Evolutionary conservation across 2,113 vertebrate genomes (phyloP).

Genomic region (Arothron firmamentum): DNA sequence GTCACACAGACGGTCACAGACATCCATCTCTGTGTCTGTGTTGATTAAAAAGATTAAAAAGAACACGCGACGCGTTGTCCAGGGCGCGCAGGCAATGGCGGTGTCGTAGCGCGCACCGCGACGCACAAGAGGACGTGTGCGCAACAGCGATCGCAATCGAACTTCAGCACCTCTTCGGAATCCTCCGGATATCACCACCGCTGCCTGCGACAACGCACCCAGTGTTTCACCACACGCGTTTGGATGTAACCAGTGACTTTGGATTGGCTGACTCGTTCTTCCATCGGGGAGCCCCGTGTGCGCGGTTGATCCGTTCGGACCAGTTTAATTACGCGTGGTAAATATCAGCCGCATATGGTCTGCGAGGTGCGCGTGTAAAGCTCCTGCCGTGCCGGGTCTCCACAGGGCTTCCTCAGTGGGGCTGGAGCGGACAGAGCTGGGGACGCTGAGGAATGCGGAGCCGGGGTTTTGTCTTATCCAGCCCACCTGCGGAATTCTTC

Average conservation of each 20-base stretch:
- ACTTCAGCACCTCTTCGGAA: slow-evolving; percentile 33
- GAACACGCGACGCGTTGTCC: slow-evolving; percentile 17
- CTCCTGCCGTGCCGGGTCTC: slow-evolving; percentile 13
- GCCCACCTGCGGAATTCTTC: slow-evolving; percentile 62
- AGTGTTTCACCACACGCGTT: not conserved
- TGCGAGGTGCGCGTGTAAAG: slow-evolving; percentile 19
- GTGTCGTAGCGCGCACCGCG: slow-evolving; percentile 23
- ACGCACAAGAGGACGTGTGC: slow-evolving; percentile 34
- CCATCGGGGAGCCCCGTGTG: too few relatives aligned
- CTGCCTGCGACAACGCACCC: not conserved
- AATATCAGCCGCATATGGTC: slow-evolving; percentile 17
- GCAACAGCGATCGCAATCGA: slow-evolving; percentile 22
- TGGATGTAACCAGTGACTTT: not conserved
- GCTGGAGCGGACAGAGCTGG: slow-evolving; percentile 31
- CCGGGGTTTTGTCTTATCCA: slow-evolving; percentile 41
- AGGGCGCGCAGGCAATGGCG: slow-evolving; percentile 10
- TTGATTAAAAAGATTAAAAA: slow-evolving; percentile 38
- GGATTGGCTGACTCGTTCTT: too few relatives aligned
- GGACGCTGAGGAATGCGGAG: slow-evolving; percentile 69
- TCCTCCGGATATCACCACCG: slow-evolving; percentile 12
- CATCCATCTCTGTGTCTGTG: slow-evolving; percentile 12
- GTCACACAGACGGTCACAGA: slow-evolving; percentile 3
- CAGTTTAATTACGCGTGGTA: not conserved
- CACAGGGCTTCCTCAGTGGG: slow-evolving; percentile 42
- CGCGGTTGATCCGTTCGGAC: slow-evolving; percentile 6